Percentiles rank a stretch among this genome's conserved stretches.
phyloP scores from a whole-genome alignment of 2,888 invertebrate species.

The Drosophila recens region DNA sequence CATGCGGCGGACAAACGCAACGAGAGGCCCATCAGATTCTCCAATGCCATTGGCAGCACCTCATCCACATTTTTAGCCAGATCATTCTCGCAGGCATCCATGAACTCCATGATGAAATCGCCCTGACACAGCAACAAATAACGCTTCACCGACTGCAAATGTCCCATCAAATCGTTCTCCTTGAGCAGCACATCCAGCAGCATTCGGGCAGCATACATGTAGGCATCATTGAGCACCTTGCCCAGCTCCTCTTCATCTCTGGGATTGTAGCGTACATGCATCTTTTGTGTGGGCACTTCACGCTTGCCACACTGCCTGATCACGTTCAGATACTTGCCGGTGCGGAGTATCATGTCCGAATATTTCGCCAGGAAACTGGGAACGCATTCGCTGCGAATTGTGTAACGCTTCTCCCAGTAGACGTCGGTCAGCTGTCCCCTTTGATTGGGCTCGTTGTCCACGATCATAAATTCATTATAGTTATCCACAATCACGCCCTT shows the following conservation, averaged over 20 bases:
- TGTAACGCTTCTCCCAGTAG: constrained; percentile 98
- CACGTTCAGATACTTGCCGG: constrained; percentile 98
- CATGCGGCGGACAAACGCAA: constrained; percentile 94
- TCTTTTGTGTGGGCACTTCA: constrained; percentile 86
- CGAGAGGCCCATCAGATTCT: constrained; percentile 95
- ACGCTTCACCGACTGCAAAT: constrained; percentile 93
- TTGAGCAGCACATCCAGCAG: constrained; percentile 94
- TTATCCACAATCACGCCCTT: constrained; percentile 97
- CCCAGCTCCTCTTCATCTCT: constrained; percentile 87
- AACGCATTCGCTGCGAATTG: constrained; percentile 92
- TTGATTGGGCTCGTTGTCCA: constrained; percentile 94
- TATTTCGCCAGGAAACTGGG: constrained; percentile 95
- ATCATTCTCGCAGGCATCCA: constrained; percentile 97
- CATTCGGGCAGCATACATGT: constrained; percentile 95
- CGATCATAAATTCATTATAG: constrained; percentile 95
- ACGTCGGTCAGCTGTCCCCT: constrained; percentile 74
- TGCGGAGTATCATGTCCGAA: constrained; percentile 95
- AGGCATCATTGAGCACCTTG: constrained; percentile 94
- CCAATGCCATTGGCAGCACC: constrained; percentile 94
- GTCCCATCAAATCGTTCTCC: constrained; percentile 96
- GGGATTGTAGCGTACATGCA: constrained; percentile 86
- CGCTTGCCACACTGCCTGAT: constrained; percentile 95
- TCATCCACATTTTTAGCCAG: constrained; percentile 95
- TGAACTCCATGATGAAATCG: constrained; percentile 97
- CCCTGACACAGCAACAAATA: constrained; percentile 97